Conservation (phyloP, 1,140 invertebrate species). For the Drosophila murphyi region DNA sequence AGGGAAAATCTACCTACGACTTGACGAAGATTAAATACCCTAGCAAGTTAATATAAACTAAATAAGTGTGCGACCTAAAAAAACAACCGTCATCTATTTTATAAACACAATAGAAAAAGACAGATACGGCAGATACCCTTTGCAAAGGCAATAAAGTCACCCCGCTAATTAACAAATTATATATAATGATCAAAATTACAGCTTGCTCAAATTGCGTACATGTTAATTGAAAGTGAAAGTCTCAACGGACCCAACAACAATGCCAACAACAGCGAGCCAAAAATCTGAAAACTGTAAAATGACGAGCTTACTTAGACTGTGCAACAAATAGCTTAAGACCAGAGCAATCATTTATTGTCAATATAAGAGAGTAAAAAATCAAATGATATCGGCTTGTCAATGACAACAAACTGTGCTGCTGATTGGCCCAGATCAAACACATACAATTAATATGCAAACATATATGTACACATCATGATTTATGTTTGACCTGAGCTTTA, state of each 20-base stretch:
- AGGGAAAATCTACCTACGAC: neutral
- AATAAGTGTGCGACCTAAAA: neutral
- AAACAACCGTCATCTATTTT: neutral
- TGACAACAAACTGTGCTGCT: neutral
- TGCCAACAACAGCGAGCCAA: neutral
- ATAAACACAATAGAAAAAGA: too few relatives aligned
- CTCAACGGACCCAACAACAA: neutral
- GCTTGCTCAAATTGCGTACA: constrained; percentile 42
- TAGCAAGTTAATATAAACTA: neutral
- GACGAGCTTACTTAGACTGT: neutral
- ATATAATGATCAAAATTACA: constrained; percentile 52
- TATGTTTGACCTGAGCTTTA: neutral
- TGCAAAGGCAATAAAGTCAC: neutral
- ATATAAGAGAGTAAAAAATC: neutral
- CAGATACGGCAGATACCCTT: neutral
- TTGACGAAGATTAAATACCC: constrained; percentile 12
- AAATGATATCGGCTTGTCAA: neutral
- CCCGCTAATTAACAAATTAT: constrained; percentile 56
- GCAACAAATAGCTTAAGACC: neutral
- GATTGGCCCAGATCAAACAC: constrained; percentile 7
- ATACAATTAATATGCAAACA: neutral
- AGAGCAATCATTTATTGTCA: neutral
- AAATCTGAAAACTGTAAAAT: neutral
- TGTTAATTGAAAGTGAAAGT: constrained; percentile 61
- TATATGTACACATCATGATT: neutral